Conservation (phyloP, 1,140 invertebrate genomes). For the Rhizoglyphus robini region DNA sequence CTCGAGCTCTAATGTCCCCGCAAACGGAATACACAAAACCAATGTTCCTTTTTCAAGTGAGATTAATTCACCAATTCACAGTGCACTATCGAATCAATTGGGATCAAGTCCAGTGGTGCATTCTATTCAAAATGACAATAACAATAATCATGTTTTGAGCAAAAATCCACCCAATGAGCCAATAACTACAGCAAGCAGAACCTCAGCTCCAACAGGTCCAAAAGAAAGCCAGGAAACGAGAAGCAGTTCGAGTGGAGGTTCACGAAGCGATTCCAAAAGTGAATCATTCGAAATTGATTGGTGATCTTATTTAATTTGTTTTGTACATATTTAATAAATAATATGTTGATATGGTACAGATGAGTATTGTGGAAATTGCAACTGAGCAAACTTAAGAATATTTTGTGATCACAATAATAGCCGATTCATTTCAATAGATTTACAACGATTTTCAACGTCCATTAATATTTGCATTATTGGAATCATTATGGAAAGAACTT, state of each 20-base stretch:
- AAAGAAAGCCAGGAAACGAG: no score
- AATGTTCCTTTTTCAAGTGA: background rate
- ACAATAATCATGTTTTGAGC: constrained; percentile 4
- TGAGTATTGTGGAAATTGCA: background rate
- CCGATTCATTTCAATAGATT: background rate
- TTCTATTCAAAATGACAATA: background rate
- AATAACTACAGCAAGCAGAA: background rate
- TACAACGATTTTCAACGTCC: background rate
- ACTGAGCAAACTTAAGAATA: no score
- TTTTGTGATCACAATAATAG: no score
- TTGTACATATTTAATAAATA: constrained; percentile 11
- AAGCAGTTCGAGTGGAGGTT: background rate
- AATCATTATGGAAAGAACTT: background rate
- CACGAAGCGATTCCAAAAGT: constrained; percentile 2
- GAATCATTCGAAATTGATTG: constrained; percentile 12
- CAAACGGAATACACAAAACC: background rate
- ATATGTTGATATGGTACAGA: background rate
- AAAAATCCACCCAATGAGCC: background rate
- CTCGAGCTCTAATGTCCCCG: background rate
- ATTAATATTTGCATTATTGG: background rate
- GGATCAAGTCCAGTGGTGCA: background rate
- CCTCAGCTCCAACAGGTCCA: no score
- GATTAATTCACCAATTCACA: background rate
- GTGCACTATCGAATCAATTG: background rate
- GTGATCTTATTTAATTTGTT: background rate